A percentile compares a stretch with the other conserved stretches of the same genome.
Evolutionary conservation across 2,797 vertebrate species (phyloP).

Genomic region (Crenichthys baileyi): DNA sequence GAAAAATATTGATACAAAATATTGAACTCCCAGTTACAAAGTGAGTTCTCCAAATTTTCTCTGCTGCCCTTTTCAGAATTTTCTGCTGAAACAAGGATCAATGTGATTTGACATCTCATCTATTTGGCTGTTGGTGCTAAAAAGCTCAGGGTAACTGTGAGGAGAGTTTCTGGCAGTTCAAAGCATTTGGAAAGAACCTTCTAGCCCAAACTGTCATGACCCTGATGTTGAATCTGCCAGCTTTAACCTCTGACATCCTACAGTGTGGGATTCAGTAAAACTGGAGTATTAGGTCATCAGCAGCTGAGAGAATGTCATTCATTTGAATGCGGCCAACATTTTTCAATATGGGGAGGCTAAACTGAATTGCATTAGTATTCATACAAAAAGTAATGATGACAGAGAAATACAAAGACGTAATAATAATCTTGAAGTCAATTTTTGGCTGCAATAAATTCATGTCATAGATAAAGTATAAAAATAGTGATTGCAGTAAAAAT

Average conservation of each 20-base stretch:
- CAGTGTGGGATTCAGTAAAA: slow-evolving; percentile 24
- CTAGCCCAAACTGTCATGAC: slow-evolving; percentile 38
- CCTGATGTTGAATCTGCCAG: slow-evolving; percentile 32
- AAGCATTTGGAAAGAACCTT: slow-evolving; percentile 21
- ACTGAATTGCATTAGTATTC: slow-evolving; percentile 19
- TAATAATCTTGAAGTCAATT: slow-evolving; percentile 22
- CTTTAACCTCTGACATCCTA: slow-evolving; percentile 46
- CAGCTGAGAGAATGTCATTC: slow-evolving; percentile 26
- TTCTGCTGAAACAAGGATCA: neutral
- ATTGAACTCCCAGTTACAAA: neutral
- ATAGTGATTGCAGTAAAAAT: neutral
- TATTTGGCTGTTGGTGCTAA: neutral
- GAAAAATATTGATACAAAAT: neutral
- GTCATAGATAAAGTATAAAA: slow-evolving; percentile 8
- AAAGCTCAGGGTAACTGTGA: neutral
- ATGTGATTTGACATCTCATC: neutral
- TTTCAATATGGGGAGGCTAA: slow-evolving; percentile 20
- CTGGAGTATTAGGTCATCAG: slow-evolving; percentile 4
- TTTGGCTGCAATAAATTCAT: slow-evolving; percentile 25
- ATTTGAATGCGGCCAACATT: slow-evolving; percentile 3
- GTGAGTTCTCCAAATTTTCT: neutral
- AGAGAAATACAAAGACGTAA: slow-evolving; percentile 15
- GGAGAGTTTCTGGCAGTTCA: neutral
- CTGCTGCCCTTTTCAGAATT: neutral
- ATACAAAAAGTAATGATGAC: slow-evolving; percentile 32